Percentiles rank a stretch among this genome's conserved stretches.
Evolutionary conservation across 1,140 invertebrate genomes (phyloP).

Genomic region (Thrips palmi): DNA sequence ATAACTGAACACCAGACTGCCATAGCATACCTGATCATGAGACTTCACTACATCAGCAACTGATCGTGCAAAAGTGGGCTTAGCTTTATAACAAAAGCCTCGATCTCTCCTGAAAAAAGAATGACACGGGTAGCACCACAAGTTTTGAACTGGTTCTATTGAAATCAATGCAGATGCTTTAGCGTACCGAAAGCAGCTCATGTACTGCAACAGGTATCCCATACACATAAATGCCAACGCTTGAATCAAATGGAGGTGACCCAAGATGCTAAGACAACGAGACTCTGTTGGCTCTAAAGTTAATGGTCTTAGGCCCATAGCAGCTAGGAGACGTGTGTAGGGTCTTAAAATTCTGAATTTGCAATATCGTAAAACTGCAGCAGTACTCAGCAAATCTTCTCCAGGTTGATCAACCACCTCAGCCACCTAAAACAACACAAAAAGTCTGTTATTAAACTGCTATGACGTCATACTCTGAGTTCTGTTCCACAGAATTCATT

Average conservation of each 20-base stretch:
- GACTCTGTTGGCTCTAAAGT: constrained; percentile 37
- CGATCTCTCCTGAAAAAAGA: constrained; percentile 52
- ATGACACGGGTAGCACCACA: not conserved
- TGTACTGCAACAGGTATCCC: constrained; percentile 56
- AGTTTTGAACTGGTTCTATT: constrained; percentile 7
- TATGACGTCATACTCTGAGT: too few relatives aligned
- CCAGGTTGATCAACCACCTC: not conserved
- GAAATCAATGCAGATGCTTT: constrained; percentile 18
- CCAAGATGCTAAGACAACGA: constrained; percentile 33
- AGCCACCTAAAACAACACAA: too few relatives aligned
- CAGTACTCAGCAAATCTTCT: constrained; percentile 33
- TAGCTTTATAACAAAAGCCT: constrained; percentile 44
- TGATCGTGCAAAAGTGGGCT: constrained; percentile 21
- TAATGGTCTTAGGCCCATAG: constrained; percentile 52
- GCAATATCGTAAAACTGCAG: constrained; percentile 53
- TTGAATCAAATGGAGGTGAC: constrained; percentile 44
- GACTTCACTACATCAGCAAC: too few relatives aligned
- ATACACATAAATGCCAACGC: constrained; percentile 41
- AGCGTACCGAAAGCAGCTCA: constrained; percentile 60
- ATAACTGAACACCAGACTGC: constrained; percentile 53
- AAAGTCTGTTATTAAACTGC: too few relatives aligned
- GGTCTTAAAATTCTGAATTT: constrained; percentile 59
- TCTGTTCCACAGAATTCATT: too few relatives aligned
- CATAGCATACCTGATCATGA: constrained; percentile 37
- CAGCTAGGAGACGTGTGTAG: constrained; percentile 46